Conservation (phyloP, 2,888 invertebrate genomes). For the Oxytorus armatus region DNA sequence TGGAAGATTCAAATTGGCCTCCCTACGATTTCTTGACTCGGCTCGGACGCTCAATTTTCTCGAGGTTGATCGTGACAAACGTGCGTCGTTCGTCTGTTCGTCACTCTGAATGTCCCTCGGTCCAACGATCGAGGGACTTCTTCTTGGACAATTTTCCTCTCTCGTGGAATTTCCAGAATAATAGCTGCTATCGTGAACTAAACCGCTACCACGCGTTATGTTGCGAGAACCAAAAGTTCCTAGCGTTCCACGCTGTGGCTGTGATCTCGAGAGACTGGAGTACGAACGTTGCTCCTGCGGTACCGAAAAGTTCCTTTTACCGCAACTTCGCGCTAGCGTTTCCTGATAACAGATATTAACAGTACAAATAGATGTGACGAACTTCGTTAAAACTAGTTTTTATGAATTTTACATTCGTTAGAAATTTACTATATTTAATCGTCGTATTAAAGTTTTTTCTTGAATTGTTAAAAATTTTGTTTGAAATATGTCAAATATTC, state of each 20-base stretch:
- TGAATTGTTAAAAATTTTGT: too few species aligned
- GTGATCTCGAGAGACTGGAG: slow-evolving; percentile 86
- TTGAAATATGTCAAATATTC: too few species aligned
- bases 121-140: slow-evolving; percentile 57
- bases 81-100: too few species aligned
- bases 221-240: slow-evolving; percentile 84
- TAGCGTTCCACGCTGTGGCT: slow-evolving; percentile 84
- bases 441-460: too few species aligned
- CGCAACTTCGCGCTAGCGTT: slow-evolving; percentile 86
- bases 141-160: slow-evolving; percentile 72
- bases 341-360: slow-evolving; percentile 84
- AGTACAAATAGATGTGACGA: too few species aligned
- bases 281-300: slow-evolving; percentile 86
- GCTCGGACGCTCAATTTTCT: slow-evolving; percentile 5
- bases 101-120: too few species aligned
- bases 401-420: too few species aligned
- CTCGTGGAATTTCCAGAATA: slow-evolving; percentile 77
- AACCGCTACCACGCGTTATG: slow-evolving; percentile 72
- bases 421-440: too few species aligned
- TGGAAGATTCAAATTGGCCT: neutral
- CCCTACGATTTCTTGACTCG: slow-evolving; percentile 15
- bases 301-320: slow-evolving; percentile 73
- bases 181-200: slow-evolving; percentile 77
- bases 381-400: too few species aligned
- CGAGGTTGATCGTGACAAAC: neutral